Evolutionary conservation across 2,888 invertebrate genomes (phyloP), one percentile per base, ranked within the genome.

Genomic region (Megaustenia siamemsis): DNA sequence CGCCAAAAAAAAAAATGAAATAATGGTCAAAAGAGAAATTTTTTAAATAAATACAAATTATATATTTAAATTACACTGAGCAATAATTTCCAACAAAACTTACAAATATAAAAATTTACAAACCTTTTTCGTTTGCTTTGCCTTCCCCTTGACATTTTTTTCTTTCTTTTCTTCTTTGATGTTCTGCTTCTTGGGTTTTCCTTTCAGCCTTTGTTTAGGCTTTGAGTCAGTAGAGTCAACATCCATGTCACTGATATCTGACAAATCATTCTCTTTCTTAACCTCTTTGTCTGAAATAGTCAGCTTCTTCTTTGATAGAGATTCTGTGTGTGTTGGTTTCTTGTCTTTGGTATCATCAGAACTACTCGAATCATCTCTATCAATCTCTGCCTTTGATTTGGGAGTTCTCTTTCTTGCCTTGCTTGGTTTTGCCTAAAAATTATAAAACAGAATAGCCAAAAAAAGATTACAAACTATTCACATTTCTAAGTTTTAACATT

Each of bases 111-210:
- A n/a, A 2, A 1, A 40, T 40, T 32, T 32, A 80, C 49, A 63
- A 45, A 84, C 81, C 73, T 68, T 82, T 60, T 71, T 82, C 24
- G 68, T 79, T 6, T 86, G 53, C 32, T 87, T 84, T 21, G n/a
- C 15, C 35, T 87, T 86, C 21, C 28, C 75, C 24, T 82, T 79
- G 4, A 45, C 73, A n/a, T 81, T 66, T 87, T 88, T 83, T 85
- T 89, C 86, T 86, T 88, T 86, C 53, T 87, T 85, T 28, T 87
- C 83, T 35, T 84, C 77, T 60, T 88, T 90, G 68, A 90, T 88
- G 21, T 73, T 73, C 71, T 87, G 83, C 43, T 85, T 85, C 38
- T 85, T 88, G 94, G 75, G 92, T 87, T 91, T 95, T 93, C 90
- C 94, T 86, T 88, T 90, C 82, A 88, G 89, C 82, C 85, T 88